Evolutionary conservation across 30 jellyfish, hydroid and myxozoan genomes (phyloP).

Genomic region (Aurelia coerulea): DNA sequence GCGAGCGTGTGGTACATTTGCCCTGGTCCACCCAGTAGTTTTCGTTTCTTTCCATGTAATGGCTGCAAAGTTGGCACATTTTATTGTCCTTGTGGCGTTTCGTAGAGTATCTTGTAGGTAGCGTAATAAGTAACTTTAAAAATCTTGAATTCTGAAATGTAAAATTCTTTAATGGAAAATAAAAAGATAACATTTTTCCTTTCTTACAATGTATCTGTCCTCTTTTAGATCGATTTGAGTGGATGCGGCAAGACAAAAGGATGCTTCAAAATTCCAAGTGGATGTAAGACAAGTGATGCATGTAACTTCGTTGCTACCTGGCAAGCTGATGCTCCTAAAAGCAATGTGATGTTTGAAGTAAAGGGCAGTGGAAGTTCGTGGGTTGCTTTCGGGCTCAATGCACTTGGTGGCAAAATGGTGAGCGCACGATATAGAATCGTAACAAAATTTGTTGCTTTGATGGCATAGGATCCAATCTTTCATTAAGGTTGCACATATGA

Average conservation of each 20-base stretch:
- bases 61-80: too few species aligned
- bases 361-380: slow-evolving; percentile 15
- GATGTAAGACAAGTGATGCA: slow-evolving; percentile 9
- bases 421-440: too few species aligned
- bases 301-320: slow-evolving; percentile 25
- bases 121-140: too few species aligned
- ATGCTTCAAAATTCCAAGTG: slow-evolving; percentile 26
- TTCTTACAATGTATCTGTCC: not conserved
- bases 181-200: not conserved
- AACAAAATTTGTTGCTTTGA: too few species aligned
- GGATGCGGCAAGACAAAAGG: slow-evolving; percentile 20
- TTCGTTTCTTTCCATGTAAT: too few species aligned
- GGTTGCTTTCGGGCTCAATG: slow-evolving; percentile 48
- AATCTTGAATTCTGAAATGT: not conserved
- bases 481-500: too few species aligned
- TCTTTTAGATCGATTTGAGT: slow-evolving; percentile 15
- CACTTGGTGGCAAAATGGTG: not conserved
- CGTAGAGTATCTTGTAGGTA: too few species aligned
- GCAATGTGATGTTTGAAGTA: slow-evolving; percentile 6
- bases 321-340: not conserved
- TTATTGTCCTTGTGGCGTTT: too few species aligned
- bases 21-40: too few species aligned
- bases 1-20: too few species aligned
- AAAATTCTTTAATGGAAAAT: not conserved
- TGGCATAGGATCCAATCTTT: too few species aligned